Evolutionary conservation across 2,113 vertebrate genomes (phyloP), one percentile per base, ranked within the genome.

Genomic region (Cottus gobio): DNA sequence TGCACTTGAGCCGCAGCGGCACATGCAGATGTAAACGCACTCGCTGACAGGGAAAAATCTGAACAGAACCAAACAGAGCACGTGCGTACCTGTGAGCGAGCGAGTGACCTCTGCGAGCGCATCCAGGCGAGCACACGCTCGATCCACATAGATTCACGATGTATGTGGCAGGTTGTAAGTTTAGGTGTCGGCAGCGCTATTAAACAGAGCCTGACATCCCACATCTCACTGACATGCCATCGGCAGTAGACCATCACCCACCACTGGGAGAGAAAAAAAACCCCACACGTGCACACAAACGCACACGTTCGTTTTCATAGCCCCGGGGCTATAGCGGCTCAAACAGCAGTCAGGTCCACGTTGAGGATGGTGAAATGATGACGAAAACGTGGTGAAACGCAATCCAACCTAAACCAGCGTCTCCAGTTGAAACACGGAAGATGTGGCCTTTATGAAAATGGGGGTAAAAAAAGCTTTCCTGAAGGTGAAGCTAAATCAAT

Each of bases 301-400:
- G 50, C 46, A 57, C 60, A 60, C 3, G 4, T 30, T 54, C 11
- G 7, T 42, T 77, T 48, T 79, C 16, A 39, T 67, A 28, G 50
- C 81, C 52, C 30, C 28, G 3, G 85, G 83, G 83, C 73, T 65
- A 34, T 6, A 48, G 16, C 24, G 61, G 48, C 61, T 31, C 54
- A 64, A 82, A 60, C 12, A 62, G 54, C 54, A 75, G 68, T 54
- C 63, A 70, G 26, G 67, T 66, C 60, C 66, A 75, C 65, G 22
- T 4, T 52, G 82, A 78, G 24, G 39, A 71, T 79, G 89, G 87
- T 79, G 74, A 64, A 88, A 85, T 24, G 3, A 15, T 79, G 85
- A 83, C 85, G 76, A 70, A 72, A 85, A 83, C 62, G n/a, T 63
- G 73, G 80, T 85, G 71, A 87, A 91, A 85, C 39, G 28, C 81